Evolutionary conservation across 2,113 vertebrate species (phyloP).

Genomic region (Gadus macrocephalus): DNA sequence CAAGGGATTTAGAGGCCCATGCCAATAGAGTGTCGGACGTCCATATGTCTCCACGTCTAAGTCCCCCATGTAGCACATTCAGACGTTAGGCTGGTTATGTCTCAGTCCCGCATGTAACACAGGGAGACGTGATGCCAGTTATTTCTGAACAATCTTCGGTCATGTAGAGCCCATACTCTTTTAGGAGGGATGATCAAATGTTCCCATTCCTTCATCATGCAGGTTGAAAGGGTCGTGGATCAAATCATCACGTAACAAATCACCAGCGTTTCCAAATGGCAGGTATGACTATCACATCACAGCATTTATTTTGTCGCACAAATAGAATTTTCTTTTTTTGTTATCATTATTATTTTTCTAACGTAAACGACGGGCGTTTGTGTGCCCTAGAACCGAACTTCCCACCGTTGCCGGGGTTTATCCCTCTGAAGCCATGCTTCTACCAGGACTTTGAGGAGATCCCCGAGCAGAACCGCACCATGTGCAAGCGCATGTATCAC

Average conservation of each 20-base stretch:
- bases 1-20: no score
- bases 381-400: constrained; percentile 88
- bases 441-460: constrained; percentile 98
- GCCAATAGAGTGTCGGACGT: no score
- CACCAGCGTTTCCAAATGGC: constrained; percentile 50
- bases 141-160: no score
- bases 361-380: neutral
- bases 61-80: no score
- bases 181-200: neutral
- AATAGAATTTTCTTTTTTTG: neutral
- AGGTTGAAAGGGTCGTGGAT: constrained; percentile 25
- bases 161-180: no score
- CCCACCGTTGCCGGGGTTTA: constrained; percentile 89
- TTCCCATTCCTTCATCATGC: constrained; percentile 1
- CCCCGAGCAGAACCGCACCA: constrained; percentile 87
- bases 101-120: no score
- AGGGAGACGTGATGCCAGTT: no score
- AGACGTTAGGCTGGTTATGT: no score
- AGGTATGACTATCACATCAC: constrained; percentile 45
- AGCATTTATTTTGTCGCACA: neutral
- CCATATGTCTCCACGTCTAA: no score
- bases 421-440: constrained; percentile 96
- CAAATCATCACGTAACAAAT: constrained; percentile 1
- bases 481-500: constrained; percentile 95
- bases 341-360: neutral